Base-by-base conservation (phyloP, 2,888 invertebrate genomes). In the Polia nebulosa region DNA sequence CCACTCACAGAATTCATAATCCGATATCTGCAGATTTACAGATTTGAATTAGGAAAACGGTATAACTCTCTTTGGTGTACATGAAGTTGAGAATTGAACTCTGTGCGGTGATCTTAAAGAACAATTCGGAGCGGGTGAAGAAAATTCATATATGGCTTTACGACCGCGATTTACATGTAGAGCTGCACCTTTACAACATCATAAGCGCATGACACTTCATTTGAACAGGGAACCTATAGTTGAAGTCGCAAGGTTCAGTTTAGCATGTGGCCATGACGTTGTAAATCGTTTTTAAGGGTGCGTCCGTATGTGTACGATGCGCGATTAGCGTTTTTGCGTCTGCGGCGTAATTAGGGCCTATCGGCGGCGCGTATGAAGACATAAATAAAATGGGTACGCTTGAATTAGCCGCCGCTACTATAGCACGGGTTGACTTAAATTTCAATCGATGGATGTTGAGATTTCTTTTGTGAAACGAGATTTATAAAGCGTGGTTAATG, bases 351-450 rank as follows among this genome's bases (percentile, higher is more conserved):
- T 95, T 95, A 95, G 94, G 94, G 91, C 89, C 93, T 93, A 95
- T 95, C 95, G 94, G 93, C 95, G 95, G 94, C 91, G 85, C 88
- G 93, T 95, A 95, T 95, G 95, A 95, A 95, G 95, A 95, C 95
- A 95, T 95, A 95, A 95, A 95, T 95, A 94, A 95, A 94, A 89
- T 82, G 91, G 88, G 91, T 89, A 89, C 89, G 86, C 83, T 86
- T 89, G 93, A 94, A 93, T 94, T 93, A 93, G 94, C 92, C 86
- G 85, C 83, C 73, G 86, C 85, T 82, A 84, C 88, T 85, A 84
- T 82, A 86, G 85, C 88, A 86, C 87, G 84, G 82, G 84, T 85
- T 80, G 85, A 84, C 88, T 90, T 90, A 91, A 91, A 92, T 92
- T 93, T 91, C 93, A 90, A 92, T 92, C 92, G 93, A 93, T 93